phyloP scores from a whole-genome alignment of 2,113 vertebrate genomes.

The Eulacestoma nigropectus region DNA sequence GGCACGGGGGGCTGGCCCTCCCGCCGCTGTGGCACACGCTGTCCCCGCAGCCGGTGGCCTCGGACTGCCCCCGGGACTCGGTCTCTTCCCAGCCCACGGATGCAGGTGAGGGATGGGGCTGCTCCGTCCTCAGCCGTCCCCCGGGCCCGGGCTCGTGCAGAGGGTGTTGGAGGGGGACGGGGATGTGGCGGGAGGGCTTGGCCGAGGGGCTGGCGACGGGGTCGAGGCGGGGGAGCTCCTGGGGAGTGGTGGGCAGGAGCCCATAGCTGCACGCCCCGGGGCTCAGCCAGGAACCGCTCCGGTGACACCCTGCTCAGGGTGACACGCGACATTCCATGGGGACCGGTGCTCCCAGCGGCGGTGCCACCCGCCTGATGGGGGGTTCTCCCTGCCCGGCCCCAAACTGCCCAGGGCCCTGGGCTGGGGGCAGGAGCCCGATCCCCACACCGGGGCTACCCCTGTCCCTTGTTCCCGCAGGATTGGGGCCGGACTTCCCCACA shows the following conservation, averaged over 20 bases:
- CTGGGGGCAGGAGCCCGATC: background rate
- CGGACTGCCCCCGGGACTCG: no score
- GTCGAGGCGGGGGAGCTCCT: background rate
- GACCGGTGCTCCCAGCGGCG: background rate
- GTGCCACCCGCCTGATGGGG: no score
- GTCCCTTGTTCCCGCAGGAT: background rate
- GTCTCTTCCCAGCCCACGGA: background rate
- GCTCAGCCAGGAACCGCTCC: background rate
- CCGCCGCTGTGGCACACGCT: background rate
- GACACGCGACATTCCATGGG: background rate
- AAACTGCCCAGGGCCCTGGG: background rate
- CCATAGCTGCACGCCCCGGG: rapidly evolving
- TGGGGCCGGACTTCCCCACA: no score
- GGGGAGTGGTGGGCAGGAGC: no score
- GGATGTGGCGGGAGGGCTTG: background rate
- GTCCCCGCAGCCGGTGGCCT: background rate
- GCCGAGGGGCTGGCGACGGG: background rate
- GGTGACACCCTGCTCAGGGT: background rate
- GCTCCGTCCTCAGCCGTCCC: background rate
- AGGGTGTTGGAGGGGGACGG: no score
- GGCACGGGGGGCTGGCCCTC: background rate
- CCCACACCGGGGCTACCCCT: background rate
- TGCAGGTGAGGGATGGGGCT: background rate
- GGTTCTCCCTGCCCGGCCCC: background rate
- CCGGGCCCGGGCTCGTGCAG: no score